Evolutionary conservation across 2,888 invertebrate species (phyloP), one percentile per base, ranked within the genome.

Genomic region (Spisula subtruncata): DNA sequence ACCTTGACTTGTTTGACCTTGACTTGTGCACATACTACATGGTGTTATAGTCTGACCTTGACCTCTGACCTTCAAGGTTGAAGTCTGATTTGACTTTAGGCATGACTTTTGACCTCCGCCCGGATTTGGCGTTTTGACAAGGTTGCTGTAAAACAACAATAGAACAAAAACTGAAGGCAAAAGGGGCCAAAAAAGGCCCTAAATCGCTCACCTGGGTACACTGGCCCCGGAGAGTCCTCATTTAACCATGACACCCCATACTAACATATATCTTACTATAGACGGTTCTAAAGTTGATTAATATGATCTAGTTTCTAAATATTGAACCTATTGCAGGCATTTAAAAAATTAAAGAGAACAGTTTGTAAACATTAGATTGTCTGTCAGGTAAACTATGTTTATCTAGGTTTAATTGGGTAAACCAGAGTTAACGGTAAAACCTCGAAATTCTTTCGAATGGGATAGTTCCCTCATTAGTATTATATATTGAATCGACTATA

Each of bases 41-140:
- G 86, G 60, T 71, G 79, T 66, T 29, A 25, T 85, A 18, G 80
- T 41, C 56, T 86, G 89, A 82, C 89, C 91, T 90, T 89, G 93
- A 91, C 89, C 90, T 90, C 83, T 93, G 93, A 93, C 92, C 92
- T 88, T 86, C 83, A 82, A 87, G 83, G 87, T 51, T 87, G 84
- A 48, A 85, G 81, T 75, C 35, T 66, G 60, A 80, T 90, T 90
- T 90, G 93, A 92, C 91, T 90, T 91, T 90, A 88, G 89, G 87
- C 92, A 91, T 92, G 90, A 91, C 87, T 89, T 93, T 93, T 93
- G 90, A 90, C 96, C 96, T 89, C 96, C 96, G 89, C 96, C 96
- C 75, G 96, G 96, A 92, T 96, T 96, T 32, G 96, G 96, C 88
- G 95, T 94, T 90, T 93, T 93, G 89, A 93, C 90, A 75, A 95